Evolutionary conservation across 2,888 invertebrate species (phyloP).

Genomic region (Subacronicta megacephala): DNA sequence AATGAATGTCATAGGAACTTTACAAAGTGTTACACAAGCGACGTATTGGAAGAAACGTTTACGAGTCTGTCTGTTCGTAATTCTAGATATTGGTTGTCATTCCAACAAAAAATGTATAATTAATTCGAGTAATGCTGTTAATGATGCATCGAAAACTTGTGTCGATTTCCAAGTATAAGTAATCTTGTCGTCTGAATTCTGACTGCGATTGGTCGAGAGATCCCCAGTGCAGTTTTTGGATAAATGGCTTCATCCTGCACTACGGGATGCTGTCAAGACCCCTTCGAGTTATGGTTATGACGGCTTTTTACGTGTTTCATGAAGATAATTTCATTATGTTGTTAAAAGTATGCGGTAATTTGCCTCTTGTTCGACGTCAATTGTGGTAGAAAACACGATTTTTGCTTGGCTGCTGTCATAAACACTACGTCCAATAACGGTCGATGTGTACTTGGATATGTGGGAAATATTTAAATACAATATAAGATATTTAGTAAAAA

Average conservation of each 20-base stretch:
- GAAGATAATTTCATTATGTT: slow-evolving; percentile 75
- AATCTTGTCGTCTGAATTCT: slow-evolving; percentile 84
- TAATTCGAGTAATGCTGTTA: slow-evolving; percentile 85
- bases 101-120: slow-evolving; percentile 71
- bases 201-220: slow-evolving; percentile 75
- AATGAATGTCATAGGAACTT: slow-evolving; percentile 36
- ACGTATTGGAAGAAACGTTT: slow-evolving; percentile 51
- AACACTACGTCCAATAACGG: slow-evolving; percentile 28
- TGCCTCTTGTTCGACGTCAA: slow-evolving; percentile 48
- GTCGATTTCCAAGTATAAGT: slow-evolving; percentile 87
- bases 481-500: slow-evolving; percentile 2
- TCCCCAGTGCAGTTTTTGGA: slow-evolving; percentile 77
- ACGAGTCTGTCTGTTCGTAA: slow-evolving; percentile 39
- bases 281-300: slow-evolving; percentile 74
- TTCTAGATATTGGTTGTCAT: slow-evolving; percentile 60
- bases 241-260: slow-evolving; percentile 87
- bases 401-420: slow-evolving; percentile 15
- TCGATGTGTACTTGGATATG: slow-evolving; percentile 7
- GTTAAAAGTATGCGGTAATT: slow-evolving; percentile 50
- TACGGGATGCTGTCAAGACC: slow-evolving; percentile 69
- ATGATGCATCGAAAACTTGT: slow-evolving; percentile 80
- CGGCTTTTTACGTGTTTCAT: slow-evolving; percentile 71
- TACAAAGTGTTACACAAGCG: slow-evolving; percentile 57
- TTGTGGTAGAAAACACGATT: slow-evolving; percentile 44
- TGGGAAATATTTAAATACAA: slow-evolving; percentile 7